These are phyloP conservation scores for Emmelina monodactyla DNA, from an alignment of 2,888 invertebrate genomes.

Conservation along the genomic window DNA sequence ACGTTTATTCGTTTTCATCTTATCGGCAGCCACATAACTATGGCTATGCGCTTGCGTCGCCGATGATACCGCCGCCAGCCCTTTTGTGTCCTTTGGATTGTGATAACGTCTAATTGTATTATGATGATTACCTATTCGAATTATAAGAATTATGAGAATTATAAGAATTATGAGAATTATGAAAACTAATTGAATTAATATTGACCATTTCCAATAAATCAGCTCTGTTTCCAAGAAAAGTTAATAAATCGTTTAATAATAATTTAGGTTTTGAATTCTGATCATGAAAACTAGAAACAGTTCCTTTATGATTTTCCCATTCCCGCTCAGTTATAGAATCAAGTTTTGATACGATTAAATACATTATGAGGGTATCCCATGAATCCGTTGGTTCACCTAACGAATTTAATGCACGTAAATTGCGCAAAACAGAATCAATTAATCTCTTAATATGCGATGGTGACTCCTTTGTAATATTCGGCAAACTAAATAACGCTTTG, in stretches of 20 bases:
- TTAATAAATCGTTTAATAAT: conserved; percentile 6
- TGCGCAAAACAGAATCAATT: conserved; percentile 6
- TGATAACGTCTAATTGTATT: too few species aligned
- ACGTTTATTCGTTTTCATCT: background rate
- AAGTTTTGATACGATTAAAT: conserved; percentile 7
- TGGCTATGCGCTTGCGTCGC: too few species aligned
- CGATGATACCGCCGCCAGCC: too few species aligned
- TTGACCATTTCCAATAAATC: conserved; percentile 1
- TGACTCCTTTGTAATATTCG: conserved; percentile 3
- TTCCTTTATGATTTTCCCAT: conserved; percentile 6
- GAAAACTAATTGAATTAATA: background rate
- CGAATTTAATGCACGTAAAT: background rate
- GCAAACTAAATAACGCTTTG: conserved; percentile 6
- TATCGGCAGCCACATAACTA: too few species aligned
- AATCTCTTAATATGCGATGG: conserved; percentile 5
- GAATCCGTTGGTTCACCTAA: background rate
- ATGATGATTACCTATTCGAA: too few species aligned
- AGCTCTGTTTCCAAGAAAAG: conserved; percentile 7
- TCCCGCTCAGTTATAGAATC: conserved; percentile 9
- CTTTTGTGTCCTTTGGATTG: too few species aligned
- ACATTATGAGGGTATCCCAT: conserved; percentile 2
- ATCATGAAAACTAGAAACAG: background rate
- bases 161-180: background rate
- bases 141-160: too few species aligned
- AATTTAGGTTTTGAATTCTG: background rate